A percentile compares a stretch with the other conserved stretches of the same genome.
phyloP scores from a whole-genome alignment of 2,113 vertebrate species.

The Sinocyclocheilus anophthalmus region DNA sequence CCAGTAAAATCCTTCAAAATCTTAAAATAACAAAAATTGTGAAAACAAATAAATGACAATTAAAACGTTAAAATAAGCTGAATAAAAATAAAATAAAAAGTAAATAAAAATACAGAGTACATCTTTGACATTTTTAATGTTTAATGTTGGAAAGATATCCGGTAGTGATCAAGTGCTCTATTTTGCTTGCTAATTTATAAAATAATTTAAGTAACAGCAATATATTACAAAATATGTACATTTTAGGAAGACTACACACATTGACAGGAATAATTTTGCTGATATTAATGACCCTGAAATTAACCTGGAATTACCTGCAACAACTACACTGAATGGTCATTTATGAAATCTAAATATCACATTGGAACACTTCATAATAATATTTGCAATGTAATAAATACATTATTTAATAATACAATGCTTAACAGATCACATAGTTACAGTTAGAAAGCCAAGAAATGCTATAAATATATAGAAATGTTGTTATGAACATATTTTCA shows the following conservation, averaged over 20 bases:
- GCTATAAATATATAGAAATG: no score
- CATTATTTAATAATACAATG: neutral
- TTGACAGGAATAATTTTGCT: conserved; percentile 26
- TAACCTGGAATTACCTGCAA: conserved; percentile 28
- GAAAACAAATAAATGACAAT: neutral
- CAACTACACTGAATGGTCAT: conserved; percentile 14
- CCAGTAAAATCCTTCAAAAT: neutral
- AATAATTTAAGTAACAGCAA: conserved; percentile 68
- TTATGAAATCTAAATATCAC: neutral
- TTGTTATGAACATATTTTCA: no score
- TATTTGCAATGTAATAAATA: neutral
- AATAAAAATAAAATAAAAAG: no score
- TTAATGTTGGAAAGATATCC: conserved; percentile 17
- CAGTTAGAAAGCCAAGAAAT: no score
- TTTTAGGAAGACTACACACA: conserved; percentile 1
- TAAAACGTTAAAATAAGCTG: neutral
- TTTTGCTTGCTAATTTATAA: conserved; percentile 52
- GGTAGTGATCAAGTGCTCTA: neutral
- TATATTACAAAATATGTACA: conserved; percentile 72
- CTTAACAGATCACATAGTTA: neutral
- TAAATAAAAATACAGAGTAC: neutral
- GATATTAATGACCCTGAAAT: neutral
- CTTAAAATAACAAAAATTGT: neutral
- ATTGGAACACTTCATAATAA: neutral
- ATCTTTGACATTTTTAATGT: conserved; percentile 4